phyloP scores from a whole-genome alignment of 2,113 vertebrate genomes.

The Labeo rohita region DNA sequence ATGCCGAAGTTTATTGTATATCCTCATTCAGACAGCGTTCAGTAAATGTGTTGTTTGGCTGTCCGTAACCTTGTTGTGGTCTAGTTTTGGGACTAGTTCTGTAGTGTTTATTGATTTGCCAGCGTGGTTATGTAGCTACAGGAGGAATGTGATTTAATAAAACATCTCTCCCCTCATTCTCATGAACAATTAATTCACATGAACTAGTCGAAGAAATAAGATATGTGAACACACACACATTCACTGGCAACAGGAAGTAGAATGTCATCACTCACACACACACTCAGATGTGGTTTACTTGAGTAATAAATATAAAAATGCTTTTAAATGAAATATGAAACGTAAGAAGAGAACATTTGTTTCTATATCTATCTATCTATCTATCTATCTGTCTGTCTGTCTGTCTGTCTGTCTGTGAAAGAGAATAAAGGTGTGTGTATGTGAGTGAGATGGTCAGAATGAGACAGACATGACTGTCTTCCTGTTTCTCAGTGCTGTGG shows the following conservation, averaged over 20 bases:
- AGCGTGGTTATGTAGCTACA: slow-evolving; percentile 52
- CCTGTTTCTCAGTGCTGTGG: slow-evolving; percentile 5
- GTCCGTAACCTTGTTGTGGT: slow-evolving; percentile 37
- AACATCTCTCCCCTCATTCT: slow-evolving; percentile 46
- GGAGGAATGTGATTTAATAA: slow-evolving; percentile 58
- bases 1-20: neutral
- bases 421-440: neutral
- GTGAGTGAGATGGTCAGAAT: neutral
- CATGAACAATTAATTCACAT: slow-evolving; percentile 55
- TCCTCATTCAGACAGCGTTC: neutral
- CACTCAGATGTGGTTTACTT: neutral
- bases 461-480: slow-evolving; percentile 11
- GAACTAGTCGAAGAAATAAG: slow-evolving; percentile 35
- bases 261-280: neutral
- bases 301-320: slow-evolving; percentile 2
- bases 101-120: slow-evolving; percentile 61
- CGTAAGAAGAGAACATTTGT: neutral
- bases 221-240: slow-evolving; percentile 24
- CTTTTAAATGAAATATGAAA: slow-evolving; percentile 24
- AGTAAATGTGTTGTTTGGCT: neutral
- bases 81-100: slow-evolving; percentile 53
- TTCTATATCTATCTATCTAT: neutral
- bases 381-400: neutral
- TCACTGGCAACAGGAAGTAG: neutral
- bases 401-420: neutral